Percentiles rank a stretch among this genome's conserved stretches.
Conservation (phyloP, 53 echinoderm and acorn worm genomes). For the Pentamera pediparva region DNA sequence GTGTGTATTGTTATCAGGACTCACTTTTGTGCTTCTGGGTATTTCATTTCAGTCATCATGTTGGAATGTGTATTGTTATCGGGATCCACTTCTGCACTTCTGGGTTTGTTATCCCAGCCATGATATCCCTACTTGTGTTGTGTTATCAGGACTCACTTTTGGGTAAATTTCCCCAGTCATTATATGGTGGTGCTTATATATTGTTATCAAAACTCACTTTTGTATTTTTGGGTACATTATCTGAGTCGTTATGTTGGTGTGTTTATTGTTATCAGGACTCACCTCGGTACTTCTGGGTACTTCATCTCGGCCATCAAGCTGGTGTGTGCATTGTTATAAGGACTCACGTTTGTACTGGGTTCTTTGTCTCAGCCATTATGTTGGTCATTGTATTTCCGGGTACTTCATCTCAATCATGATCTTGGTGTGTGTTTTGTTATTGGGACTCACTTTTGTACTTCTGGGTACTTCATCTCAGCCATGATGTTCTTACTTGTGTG, state of each 20-base stretch:
- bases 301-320: slow-evolving; percentile 96
- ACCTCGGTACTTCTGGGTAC: slow-evolving; percentile 99
- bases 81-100: too few species aligned
- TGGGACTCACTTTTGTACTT: slow-evolving; percentile 89
- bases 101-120: too few species aligned
- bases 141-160: slow-evolving; percentile 83
- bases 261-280: too few species aligned
- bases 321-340: slow-evolving; percentile 74
- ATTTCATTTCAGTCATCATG: slow-evolving; percentile 93
- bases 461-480: slow-evolving; percentile 96
- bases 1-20: too few species aligned
- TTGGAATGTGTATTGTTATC: too few species aligned
- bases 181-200: slow-evolving; percentile 79
- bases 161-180: slow-evolving; percentile 94
- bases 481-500: slow-evolving; percentile 83
- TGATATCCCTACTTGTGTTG: too few species aligned
- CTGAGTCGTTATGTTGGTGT: too few species aligned
- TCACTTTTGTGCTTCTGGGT: slow-evolving; percentile 99
- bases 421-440: too few species aligned
- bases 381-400: slow-evolving; percentile 82
- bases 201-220: slow-evolving; percentile 62
- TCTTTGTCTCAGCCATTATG: too few species aligned
- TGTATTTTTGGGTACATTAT: slow-evolving; percentile 69
- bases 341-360: too few species aligned
- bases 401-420: too few species aligned